Evolutionary conservation across 2,888 invertebrate species (phyloP).

Genomic region (Acanthosepion pharaonis): DNA sequence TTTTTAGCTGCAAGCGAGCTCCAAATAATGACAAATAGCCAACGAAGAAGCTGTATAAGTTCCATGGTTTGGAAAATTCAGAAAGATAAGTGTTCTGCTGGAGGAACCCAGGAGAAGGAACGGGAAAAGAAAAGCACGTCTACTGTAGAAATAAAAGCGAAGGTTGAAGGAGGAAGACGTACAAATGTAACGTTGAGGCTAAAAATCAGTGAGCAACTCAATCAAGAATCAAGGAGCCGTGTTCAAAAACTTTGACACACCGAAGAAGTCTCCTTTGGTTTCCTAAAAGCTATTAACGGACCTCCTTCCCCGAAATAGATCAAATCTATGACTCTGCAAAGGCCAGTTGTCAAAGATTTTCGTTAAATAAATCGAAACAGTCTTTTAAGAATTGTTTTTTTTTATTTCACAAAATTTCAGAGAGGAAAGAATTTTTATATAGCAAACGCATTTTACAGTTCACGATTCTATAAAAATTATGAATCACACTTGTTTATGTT

Average conservation of each 20-base stretch:
- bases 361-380: neutral
- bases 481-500: no score
- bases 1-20: slow-evolving; percentile 18
- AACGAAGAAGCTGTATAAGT: neutral
- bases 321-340: neutral
- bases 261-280: neutral
- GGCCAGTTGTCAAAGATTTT: neutral
- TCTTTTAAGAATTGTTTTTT: no score
- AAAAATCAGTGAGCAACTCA: neutral
- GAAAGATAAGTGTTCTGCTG: neutral
- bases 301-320: neutral
- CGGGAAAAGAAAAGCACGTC: neutral
- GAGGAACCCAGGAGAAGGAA: neutral
- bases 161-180: neutral
- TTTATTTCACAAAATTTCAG: no score
- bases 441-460: no score
- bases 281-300: neutral
- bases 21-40: slow-evolving; percentile 21
- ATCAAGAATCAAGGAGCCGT: neutral
- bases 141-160: neutral
- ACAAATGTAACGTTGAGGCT: neutral
- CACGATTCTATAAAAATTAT: no score
- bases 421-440: no score
- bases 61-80: neutral
- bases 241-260: neutral